Evolutionary conservation across 2,113 vertebrate species (phyloP), one percentile per base, ranked within the genome.

Genomic region (Opisthocomus hoazin): DNA sequence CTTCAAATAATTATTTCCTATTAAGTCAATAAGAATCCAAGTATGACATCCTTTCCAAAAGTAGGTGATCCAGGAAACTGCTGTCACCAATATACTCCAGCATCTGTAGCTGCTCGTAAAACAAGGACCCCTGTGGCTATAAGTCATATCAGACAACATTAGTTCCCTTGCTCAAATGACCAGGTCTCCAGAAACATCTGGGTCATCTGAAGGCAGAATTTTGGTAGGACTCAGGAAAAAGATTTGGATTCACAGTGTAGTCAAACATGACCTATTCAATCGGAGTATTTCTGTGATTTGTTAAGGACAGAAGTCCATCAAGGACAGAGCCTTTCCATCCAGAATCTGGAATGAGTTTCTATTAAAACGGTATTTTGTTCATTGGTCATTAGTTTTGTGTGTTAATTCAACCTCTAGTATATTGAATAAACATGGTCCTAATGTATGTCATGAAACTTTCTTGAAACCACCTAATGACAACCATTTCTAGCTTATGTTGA

Each of bases 351-450:
- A 64, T 0, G 7, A 78, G 24, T 37, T 51, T 69, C 46, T 37
- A 32, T 11, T 21, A 32, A 81, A 77, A 53, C 22, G 14, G 3
- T 41, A 10, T 64, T 74, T 82, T 36, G 45, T 15, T 24, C 9
- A 3, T 8, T 34, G 6, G 4, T 14, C 9, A 26, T 39, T 27
- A 46, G 7, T 46, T 78, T 58, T 48, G 3, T 79, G 43, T 41
- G 15, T 12, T 10, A 19, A 3, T 29, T 79, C 53, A 39, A 21
- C 20, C 34, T 73, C 36, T 41, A 30, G 6, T 1, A 24, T 6
- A 5, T 2, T 37, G 27, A 71, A 34, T 27, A 79, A 82, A 57
- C 4, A 14, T 2, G 2, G 7, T 11, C n/a, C 4, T 1, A 63
- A 69, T 1, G 1, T 53, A 53, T 45, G 32, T 22, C 39, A 39